Base-by-base conservation (phyloP, 2,113 vertebrate genomes). In the Tylochromis polylepis region DNA sequence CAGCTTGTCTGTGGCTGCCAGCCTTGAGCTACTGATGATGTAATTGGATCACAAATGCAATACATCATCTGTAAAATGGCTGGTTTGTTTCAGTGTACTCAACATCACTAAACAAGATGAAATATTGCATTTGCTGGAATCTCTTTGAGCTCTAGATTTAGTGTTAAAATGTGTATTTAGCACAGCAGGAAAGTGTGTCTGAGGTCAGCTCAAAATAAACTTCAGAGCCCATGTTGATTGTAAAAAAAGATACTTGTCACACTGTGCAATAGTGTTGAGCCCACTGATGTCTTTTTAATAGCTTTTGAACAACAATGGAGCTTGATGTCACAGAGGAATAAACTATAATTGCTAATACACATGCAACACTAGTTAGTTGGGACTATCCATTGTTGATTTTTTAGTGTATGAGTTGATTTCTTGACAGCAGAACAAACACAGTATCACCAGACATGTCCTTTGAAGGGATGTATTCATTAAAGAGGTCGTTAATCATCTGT, bases 231-330 rank as follows among this genome's bases (percentile, higher is more conserved):
- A 6, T 34, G 8, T 31, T 83, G 24, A 34, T n/a, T 60, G 53
- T 84, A 59, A 87, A 41, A 67, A 46, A 55, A 86, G 75, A 58
- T 75, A 56, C 22, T 29, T 58, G 49, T 72, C 65, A 53, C 67
- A 59, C 43, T 24, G 79, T 56, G 53, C 72, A 81, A 38, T n/a
- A 22, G 29, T 36, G 72, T 56, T 55, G 80, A 55, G 34, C 67
- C 67, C 67, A 41, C 27, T 89, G 70, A 80, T 87, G 82, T 82
- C 59, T 91, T 89, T 87, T 89, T 87, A 87, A 91, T 89, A 51
- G 59, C 43, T 60, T 79, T 27, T 82, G 55, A 31, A 84, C 58
- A 84, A 88, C 89, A 88, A 91, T 89, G 29, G 70, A 75, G 56
- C 77, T 81, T 34, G 6, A 16, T 58, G 77, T 80, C 77, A 67